Base-by-base conservation (phyloP, 1,140 invertebrate species). In the Pseudachorutes palmiensis region DNA sequence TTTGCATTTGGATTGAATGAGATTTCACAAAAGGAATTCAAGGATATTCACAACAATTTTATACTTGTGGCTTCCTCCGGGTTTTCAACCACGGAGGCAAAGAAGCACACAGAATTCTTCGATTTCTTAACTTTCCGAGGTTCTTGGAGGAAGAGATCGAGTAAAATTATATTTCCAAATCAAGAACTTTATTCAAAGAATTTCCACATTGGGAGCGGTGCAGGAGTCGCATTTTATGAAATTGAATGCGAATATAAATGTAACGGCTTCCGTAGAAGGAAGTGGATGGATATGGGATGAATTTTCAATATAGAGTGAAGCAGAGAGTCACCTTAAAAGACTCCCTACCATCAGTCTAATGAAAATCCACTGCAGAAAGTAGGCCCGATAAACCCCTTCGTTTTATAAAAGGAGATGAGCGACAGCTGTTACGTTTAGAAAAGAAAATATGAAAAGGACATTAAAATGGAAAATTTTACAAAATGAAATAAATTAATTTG, bases 131-230 rank as follows among this genome's bases (percentile, higher is more conserved):
- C 5, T 41, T 41, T 41, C 36, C 5, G 19, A 41, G 19, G 36
- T 41, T 41, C 19, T 41, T n/a, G n/a, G n/a, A n/a, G n/a, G n/a
- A n/a, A n/a, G n/a, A n/a, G n/a, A n/a, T n/a, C n/a, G n/a, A n/a
- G n/a, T n/a, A 55, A 19, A 55, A 55, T 55, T 55, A 16, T 16
- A 55, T 55, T 55, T 55, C 51, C 24, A 55, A 55, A 55, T 55
- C 51, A 55, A 55, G 19, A 45, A 19, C 19, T 45, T 45, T 12
- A 12, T 45, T 9, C 9, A 45, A 45, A 45, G 36, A 45, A 45
- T 45, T 45, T 45, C 9, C 36, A 45, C 36, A 45, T 45, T 45
- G 9, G 36, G 36, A 9, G 36, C 9, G 19, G 36, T 9, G 19
- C 9, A 45, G 36, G 19, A 45, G 19, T 45, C 36, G 9, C 19